These are phyloP conservation scores for Polyommatus iphigenia DNA, from an alignment of 2,888 invertebrate genomes.

Conservation along the genomic window DNA sequence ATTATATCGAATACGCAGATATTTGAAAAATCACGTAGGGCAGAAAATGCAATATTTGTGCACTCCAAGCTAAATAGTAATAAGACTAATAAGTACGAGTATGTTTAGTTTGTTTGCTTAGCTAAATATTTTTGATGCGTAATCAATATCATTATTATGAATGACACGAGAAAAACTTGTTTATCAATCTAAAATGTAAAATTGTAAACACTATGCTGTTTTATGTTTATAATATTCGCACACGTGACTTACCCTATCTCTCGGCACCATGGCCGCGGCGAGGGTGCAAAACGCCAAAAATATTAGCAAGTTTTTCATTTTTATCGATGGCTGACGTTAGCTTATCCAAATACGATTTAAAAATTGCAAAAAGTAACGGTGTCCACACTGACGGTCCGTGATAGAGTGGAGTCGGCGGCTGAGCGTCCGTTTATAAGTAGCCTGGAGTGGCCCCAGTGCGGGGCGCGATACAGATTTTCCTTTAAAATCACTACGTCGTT, in stretches of 20 bases:
- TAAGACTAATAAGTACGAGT: not conserved
- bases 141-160: not conserved
- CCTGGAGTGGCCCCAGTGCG: slow-evolving; percentile 40
- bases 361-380: slow-evolving; percentile 38
- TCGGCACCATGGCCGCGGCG: slow-evolving; percentile 57
- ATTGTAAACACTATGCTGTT: slow-evolving; percentile 39
- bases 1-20: not conserved
- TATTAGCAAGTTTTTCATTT: slow-evolving; percentile 52
- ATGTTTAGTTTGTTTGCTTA: not conserved
- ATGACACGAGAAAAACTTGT: slow-evolving; percentile 6
- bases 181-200: slow-evolving; percentile 22
- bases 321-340: slow-evolving; percentile 34
- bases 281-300: slow-evolving; percentile 52
- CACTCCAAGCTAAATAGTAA: not conserved
- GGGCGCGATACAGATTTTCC: slow-evolving; percentile 28
- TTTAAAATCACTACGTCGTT: slow-evolving; percentile 29
- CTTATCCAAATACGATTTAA: slow-evolving; percentile 35
- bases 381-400: slow-evolving; percentile 48
- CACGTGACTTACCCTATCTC: slow-evolving; percentile 56
- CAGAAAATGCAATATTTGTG: not conserved
- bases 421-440: slow-evolving; percentile 51
- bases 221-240: not conserved
- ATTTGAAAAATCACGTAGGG: not conserved
- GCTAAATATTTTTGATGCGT: not conserved
- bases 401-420: slow-evolving; percentile 54